A percentile compares a stretch with the other conserved stretches of the same genome.
phyloP scores from a whole-genome alignment of 2,113 vertebrate genomes.

The Tetrao urogallus region DNA sequence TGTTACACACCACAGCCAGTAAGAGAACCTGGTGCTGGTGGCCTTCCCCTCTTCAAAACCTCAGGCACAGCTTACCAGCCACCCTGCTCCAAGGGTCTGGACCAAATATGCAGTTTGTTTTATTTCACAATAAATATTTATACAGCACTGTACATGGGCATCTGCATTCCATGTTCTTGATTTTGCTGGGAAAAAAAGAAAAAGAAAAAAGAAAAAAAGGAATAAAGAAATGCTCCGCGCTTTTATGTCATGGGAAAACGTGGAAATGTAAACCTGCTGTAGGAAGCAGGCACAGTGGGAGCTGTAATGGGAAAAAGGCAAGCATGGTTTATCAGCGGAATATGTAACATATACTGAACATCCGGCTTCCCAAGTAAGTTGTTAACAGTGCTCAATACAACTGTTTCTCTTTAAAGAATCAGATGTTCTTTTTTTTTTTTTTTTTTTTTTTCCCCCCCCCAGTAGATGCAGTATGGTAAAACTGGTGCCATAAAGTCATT shows the following conservation, averaged over 20 bases:
- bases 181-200: background rate
- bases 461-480: slow-evolving; percentile 60
- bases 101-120: slow-evolving; percentile 16
- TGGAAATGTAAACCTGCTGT: slow-evolving; percentile 34
- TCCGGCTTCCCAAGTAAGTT: slow-evolving; percentile 49
- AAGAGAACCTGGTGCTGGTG: background rate
- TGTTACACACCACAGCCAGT: background rate
- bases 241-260: slow-evolving; percentile 48
- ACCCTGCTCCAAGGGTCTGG: background rate
- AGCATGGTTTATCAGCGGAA: slow-evolving; percentile 31
- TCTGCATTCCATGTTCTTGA: background rate
- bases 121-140: slow-evolving; percentile 41
- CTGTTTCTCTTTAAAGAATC: slow-evolving; percentile 69
- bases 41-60: background rate
- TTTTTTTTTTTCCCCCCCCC: background rate
- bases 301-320: slow-evolving; percentile 33
- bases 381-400: slow-evolving; percentile 49
- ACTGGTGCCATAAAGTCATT: slow-evolving; percentile 83
- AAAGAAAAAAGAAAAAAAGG: background rate
- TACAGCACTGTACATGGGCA: background rate
- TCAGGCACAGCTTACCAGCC: background rate
- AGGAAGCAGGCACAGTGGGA: slow-evolving; percentile 40
- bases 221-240: background rate
- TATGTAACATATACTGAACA: slow-evolving; percentile 28
- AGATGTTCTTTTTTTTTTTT: slow-evolving; percentile 65